phyloP scores from a whole-genome alignment of 1,140 invertebrate genomes.

The Phymorhynchus buccinoides region DNA sequence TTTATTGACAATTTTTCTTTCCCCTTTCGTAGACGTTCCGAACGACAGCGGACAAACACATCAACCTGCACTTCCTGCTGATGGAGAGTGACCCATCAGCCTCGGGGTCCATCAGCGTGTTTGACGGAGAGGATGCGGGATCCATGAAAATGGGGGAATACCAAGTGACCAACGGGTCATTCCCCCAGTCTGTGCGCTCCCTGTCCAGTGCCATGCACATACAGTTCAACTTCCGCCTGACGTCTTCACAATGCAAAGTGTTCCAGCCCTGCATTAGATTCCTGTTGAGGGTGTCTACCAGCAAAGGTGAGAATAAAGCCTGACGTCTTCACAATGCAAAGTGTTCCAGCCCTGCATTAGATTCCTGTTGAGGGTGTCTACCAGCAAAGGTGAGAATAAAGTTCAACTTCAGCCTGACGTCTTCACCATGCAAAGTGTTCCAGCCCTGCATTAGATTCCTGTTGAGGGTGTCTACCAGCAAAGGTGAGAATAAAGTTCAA shows the following conservation, averaged over 20 bases:
- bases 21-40: conserved; percentile 58
- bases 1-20: not conserved
- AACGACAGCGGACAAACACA: conserved; percentile 52
- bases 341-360: conserved; percentile 63
- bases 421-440: conserved; percentile 52
- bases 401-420: conserved; percentile 57
- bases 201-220: conserved; percentile 55
- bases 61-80: conserved; percentile 66
- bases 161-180: conserved; percentile 66
- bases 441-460: conserved; percentile 66
- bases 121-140: conserved; percentile 53
- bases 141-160: conserved; percentile 34
- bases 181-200: conserved; percentile 68
- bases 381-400: too few species aligned
- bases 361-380: conserved; percentile 62
- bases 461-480: conserved; percentile 57
- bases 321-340: too few species aligned
- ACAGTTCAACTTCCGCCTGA: conserved; percentile 54
- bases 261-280: conserved; percentile 66
- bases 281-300: conserved; percentile 58
- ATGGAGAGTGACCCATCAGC: conserved; percentile 67
- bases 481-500: too few species aligned
- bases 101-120: conserved; percentile 56
- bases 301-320: too few species aligned
- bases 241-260: conserved; percentile 51